Base-by-base conservation (phyloP, 2,888 invertebrate species). In the Campoletis raptor region DNA sequence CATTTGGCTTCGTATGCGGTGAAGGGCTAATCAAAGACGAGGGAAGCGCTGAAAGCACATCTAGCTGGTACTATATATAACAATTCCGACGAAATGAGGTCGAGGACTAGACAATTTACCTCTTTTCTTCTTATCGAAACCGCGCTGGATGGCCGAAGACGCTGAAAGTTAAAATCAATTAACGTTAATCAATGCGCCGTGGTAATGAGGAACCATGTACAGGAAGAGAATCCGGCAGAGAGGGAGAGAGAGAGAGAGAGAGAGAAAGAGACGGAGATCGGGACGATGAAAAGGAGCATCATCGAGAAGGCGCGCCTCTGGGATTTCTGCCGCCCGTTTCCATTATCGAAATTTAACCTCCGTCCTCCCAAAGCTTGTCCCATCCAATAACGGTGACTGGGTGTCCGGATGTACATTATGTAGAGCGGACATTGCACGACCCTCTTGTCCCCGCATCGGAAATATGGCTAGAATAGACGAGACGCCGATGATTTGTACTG, bases 311-410 rank as follows among this genome's bases (percentile, higher is more conserved):
- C 57, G 21, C 69, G 24, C 37, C 54, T 36, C 36, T 30, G 82
- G 69, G 70, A 54, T 52, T 64, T 36, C 52, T 57, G 69, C 30
- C 40, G 36, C 69, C 52, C 72, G 82, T 76, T 80, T 83, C 81
- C 83, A 88, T 90, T 90, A 91, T 90, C 89, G 89, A 89, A 91
- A 90, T 90, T 90, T 90, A 90, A 91, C 88, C 52, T 15, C 67
- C 21, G 36, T 40, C 54, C 54, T 7, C 37, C 66, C 6, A 9
- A 7, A 54, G 52, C 67, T 69, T 24, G 30, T 42, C 52, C 36
- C 73, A n/a, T 54, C 61, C 30, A 72, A 61, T 42, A 54, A 36
- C 45, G 61, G 73, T 30, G 87, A 83, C 77, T 85, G 86, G 86
- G 74, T 37, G 70, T 21, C 30, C 15, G 52, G 64, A 24, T 85